Percentiles rank a stretch among this genome's conserved stretches.
Conservation (phyloP, 2,113 vertebrate species). For the Smithornis capensis region DNA sequence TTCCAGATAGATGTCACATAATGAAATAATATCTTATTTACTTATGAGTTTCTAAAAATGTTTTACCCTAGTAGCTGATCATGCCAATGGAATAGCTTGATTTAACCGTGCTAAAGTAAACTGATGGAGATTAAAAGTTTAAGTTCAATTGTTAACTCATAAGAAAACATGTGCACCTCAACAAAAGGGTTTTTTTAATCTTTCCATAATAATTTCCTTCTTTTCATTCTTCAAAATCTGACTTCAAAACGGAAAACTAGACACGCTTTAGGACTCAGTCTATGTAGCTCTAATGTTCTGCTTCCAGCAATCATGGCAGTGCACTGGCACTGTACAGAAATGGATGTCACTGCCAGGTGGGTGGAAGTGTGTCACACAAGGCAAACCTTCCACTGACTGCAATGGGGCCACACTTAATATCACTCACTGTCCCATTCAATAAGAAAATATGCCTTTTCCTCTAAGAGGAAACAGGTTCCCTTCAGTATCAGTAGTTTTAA, state of each 20-base stretch:
- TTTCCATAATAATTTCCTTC: background rate
- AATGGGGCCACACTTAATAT: background rate
- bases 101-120: background rate
- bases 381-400: background rate
- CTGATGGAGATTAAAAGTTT: background rate
- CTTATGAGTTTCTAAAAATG: background rate
- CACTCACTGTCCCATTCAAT: background rate
- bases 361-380: background rate
- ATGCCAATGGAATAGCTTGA: background rate
- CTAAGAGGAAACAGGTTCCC: background rate
- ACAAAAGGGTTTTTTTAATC: rapidly evolving
- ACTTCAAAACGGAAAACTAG: background rate
- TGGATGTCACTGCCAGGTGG: background rate
- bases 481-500: background rate
- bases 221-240: background rate
- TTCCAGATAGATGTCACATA: background rate
- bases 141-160: background rate
- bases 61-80: background rate
- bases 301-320: background rate
- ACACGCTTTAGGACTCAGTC: rapidly evolving
- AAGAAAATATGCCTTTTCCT: background rate
- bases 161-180: background rate
- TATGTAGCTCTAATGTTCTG: background rate
- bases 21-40: background rate
- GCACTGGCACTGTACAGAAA: background rate